phyloP scores from a whole-genome alignment of 2,113 vertebrate genomes.

The Stigmatopora nigra region DNA sequence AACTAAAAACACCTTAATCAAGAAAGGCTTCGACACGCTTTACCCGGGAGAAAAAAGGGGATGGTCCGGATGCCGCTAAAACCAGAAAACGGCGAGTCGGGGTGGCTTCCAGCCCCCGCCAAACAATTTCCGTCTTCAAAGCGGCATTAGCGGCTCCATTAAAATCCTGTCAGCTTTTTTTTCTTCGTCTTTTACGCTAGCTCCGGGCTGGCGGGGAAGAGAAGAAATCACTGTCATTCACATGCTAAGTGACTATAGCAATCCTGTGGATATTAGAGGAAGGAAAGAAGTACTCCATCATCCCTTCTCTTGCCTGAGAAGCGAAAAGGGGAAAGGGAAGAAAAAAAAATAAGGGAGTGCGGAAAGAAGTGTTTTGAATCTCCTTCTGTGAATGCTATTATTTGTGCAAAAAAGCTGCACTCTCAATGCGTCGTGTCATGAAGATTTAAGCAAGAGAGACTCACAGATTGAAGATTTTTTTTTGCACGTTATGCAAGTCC shows the following conservation, averaged over 20 bases:
- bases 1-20: constrained; percentile 31
- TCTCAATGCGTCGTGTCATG: constrained; percentile 52
- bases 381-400: constrained; percentile 57
- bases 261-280: constrained; percentile 58
- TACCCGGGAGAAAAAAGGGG: constrained; percentile 41
- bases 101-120: constrained; percentile 29
- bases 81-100: not conserved
- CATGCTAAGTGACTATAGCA: constrained; percentile 67
- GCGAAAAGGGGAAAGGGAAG: not conserved
- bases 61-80: constrained; percentile 21
- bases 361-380: constrained; percentile 49
- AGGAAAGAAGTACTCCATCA: constrained; percentile 49
- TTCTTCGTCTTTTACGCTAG: constrained; percentile 31
- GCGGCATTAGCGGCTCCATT: constrained; percentile 69
- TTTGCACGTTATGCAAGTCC: no score
- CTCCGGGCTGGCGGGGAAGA: constrained; percentile 45
- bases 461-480: no score
- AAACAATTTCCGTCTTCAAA: constrained; percentile 60
- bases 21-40: constrained; percentile 45
- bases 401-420: constrained; percentile 32
- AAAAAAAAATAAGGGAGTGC: constrained; percentile 18
- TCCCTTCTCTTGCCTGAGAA: constrained; percentile 25
- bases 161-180: constrained; percentile 63
- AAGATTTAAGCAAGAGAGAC: constrained; percentile 22
- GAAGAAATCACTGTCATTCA: constrained; percentile 64